Base-by-base conservation (phyloP, 2,797 vertebrate genomes). In the Characodon lateralis region DNA sequence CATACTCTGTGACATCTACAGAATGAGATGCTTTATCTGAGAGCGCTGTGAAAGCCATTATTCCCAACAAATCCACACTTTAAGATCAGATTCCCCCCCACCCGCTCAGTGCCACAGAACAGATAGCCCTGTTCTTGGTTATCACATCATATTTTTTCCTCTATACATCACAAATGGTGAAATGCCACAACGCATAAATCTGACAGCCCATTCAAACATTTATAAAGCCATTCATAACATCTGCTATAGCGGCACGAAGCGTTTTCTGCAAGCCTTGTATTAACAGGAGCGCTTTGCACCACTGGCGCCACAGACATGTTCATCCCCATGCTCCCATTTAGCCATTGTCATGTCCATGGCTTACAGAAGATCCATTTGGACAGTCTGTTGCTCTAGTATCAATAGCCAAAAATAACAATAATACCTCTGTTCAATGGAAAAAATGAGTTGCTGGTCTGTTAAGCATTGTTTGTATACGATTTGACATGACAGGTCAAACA, bases 401-500 rank as follows among this genome's bases (percentile, higher is more conserved):
- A 86, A 63, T 83, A 81, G 83, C 77, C 91, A 82, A 68, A 87
- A 85, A 91, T 88, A 87, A 91, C 86, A 89, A 88, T 76, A 81
- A 86, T 80, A 86, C 83, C 87, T 89, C 73, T 68, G 79, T 81
- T 81, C 84, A 88, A 83, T 89, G 84, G 86, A 85, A 85, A 79
- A 89, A 83, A 79, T 78, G 82, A 91, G 84, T 83, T 86, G 76
- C 83, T 83, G 85, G 84, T 93, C 89, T 89, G 79, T 73, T 89
- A 90, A 85, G 71, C 75, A 73, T 85, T 85, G 55, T 74, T 81
- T 71, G 82, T 71, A 93, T 89, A 80, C 84, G 88, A 90, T 92
- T 91, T 92, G 91, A 95, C 91, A 83, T 83, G 76, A 80, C 78
- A 72, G 91, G 90, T 94, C 90, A 93, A 89, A 92, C 39, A 78